A percentile compares a stretch with the other conserved stretches of the same genome.
These are phyloP conservation scores for Nomada flava DNA, from an alignment of 2,888 invertebrate genomes.

Conservation along the genomic window DNA sequence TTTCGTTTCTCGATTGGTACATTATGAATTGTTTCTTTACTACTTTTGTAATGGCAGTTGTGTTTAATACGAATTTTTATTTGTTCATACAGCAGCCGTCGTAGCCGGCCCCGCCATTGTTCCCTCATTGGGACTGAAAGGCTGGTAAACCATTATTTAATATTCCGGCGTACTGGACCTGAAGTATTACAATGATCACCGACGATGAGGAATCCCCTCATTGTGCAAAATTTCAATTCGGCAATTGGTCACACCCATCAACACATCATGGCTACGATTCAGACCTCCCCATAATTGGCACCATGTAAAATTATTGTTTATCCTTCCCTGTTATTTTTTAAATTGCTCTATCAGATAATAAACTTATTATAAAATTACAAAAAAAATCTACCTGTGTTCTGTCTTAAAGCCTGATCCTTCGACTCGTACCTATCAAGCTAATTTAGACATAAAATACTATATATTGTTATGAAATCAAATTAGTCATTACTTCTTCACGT, in stretches of 20 bases:
- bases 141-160: slow-evolving; percentile 35
- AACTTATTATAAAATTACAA: slow-evolving; percentile 48
- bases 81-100: slow-evolving; percentile 16
- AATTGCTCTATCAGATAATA: slow-evolving; percentile 49
- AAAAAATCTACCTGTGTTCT: neutral
- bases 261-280: slow-evolving; percentile 14
- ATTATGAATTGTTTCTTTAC: neutral
- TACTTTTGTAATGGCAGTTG: neutral
- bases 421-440: neutral
- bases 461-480: neutral
- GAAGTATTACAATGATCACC: slow-evolving; percentile 53
- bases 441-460: neutral
- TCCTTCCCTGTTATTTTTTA: slow-evolving; percentile 14
- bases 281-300: slow-evolving; percentile 24
- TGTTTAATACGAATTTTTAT: neutral
- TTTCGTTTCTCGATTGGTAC: neutral
- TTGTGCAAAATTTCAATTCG: slow-evolving; percentile 41
- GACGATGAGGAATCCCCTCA: slow-evolving; percentile 32
- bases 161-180: slow-evolving; percentile 51
- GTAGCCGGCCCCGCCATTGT: slow-evolving; percentile 39
- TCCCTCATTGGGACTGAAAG: slow-evolving; percentile 26
- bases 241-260: slow-evolving; percentile 26
- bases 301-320: slow-evolving; percentile 15
- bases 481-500: neutral
- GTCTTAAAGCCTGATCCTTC: neutral